These are phyloP conservation scores for Babylonia areolata DNA, from an alignment of 1,140 invertebrate genomes.

Conservation along the genomic window DNA sequence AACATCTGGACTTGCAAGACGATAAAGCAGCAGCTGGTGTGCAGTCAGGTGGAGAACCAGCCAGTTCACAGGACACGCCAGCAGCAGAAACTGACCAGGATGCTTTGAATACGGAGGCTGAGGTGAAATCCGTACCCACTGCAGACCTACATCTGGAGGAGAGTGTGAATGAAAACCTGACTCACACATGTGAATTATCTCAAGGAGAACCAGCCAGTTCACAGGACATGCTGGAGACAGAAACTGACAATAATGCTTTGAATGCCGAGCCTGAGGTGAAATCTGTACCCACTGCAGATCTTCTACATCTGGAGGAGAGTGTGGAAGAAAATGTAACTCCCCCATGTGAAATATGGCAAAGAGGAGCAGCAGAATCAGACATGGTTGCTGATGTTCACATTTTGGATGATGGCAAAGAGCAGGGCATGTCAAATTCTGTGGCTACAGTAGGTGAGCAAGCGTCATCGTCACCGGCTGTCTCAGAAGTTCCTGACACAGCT, in stretches of 20 bases:
- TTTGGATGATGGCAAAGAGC: neutral
- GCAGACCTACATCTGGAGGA: constrained; percentile 1
- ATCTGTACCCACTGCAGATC: neutral
- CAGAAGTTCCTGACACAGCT: neutral
- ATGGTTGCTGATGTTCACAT: neutral
- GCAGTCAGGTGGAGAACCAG: neutral
- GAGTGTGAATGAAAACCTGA: neutral
- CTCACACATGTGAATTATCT: no score
- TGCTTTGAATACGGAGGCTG: neutral
- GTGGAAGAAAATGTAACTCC: neutral
- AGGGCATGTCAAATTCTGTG: neutral
- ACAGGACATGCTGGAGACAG: neutral
- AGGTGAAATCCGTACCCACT: neutral
- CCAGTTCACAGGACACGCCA: neutral
- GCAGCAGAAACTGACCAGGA: neutral
- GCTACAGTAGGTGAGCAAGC: neutral
- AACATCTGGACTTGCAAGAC: neutral
- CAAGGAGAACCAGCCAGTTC: neutral
- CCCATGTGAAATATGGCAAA: neutral
- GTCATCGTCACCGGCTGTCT: neutral
- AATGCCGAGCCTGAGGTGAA: neutral
- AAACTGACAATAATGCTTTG: neutral
- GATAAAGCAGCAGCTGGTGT: neutral
- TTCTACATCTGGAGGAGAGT: constrained; percentile 9
- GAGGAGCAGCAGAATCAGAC: no score